Evolutionary conservation across 2,113 vertebrate genomes (phyloP).

Genomic region (Peromyscus maniculatus): DNA sequence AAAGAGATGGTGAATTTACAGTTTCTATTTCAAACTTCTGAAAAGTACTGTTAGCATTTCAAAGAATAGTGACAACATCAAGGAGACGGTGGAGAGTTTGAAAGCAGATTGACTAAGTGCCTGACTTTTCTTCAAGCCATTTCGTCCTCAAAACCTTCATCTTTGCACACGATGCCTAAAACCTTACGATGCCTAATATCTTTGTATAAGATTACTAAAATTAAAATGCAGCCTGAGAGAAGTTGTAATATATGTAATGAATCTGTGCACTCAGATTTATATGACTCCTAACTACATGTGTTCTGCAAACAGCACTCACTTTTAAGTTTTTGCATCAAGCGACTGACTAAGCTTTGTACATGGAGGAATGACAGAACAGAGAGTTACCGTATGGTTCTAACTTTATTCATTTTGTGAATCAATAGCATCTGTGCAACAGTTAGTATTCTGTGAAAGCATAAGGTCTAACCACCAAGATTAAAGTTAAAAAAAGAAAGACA

Average conservation of each 20-base stretch:
- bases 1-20: slow-evolving; percentile 18
- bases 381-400: not conserved
- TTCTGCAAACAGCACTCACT: not conserved
- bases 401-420: slow-evolving; percentile 48
- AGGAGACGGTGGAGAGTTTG: not conserved
- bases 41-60: slow-evolving; percentile 18
- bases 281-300: not conserved
- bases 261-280: not conserved
- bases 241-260: not conserved
- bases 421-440: not conserved
- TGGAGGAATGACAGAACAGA: not conserved
- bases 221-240: slow-evolving; percentile 2
- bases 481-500: not conserved
- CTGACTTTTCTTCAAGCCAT: not conserved
- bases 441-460: not conserved
- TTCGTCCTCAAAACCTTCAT: not conserved
- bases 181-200: not conserved
- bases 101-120: not conserved
- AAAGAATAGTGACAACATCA: not conserved
- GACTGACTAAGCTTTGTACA: not conserved
- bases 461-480: not conserved
- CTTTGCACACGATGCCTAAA: not conserved
- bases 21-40: not conserved
- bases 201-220: slow-evolving; percentile 19
- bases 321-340: not conserved